Conservation (phyloP, 2,113 vertebrate species). For the Lontra canadensis region DNA sequence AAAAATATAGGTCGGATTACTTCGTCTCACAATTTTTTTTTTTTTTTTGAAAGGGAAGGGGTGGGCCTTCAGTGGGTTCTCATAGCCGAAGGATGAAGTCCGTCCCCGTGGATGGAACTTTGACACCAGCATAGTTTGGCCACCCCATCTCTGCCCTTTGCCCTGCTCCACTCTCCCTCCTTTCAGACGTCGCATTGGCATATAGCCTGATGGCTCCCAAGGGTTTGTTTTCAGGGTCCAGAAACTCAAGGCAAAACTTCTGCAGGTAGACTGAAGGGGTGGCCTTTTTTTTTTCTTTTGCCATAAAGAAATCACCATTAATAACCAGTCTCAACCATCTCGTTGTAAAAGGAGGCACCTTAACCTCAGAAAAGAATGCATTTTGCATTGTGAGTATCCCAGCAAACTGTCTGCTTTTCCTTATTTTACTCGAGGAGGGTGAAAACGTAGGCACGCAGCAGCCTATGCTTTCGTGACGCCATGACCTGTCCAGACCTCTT, state of each 20-base stretch:
- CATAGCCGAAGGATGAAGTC: not conserved
- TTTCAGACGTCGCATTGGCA: not conserved
- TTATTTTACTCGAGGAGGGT: not conserved
- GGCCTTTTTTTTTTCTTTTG: not conserved
- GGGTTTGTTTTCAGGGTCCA: not conserved
- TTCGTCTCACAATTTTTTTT: not conserved
- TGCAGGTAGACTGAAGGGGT: not conserved
- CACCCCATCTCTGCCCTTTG: not conserved
- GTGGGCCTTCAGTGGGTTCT: not conserved
- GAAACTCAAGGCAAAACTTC: not conserved
- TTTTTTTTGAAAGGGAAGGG: not conserved
- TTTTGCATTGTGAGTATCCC: not conserved
- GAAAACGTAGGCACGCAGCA: not conserved
- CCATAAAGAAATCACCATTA: not conserved
- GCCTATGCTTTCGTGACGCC: not conserved
- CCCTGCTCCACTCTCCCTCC: conserved; percentile 5
- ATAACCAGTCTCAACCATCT: not conserved
- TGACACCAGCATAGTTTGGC: not conserved
- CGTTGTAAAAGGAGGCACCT: not conserved
- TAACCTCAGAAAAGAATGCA: not conserved
- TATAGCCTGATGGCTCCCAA: not conserved
- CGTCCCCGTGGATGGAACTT: not conserved
- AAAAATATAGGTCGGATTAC: not conserved
- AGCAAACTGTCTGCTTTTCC: not conserved
- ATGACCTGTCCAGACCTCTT: not conserved